Base-by-base conservation (phyloP, 53 echinoderm and acorn worm genomes). In the Echinometra lucunter region DNA sequence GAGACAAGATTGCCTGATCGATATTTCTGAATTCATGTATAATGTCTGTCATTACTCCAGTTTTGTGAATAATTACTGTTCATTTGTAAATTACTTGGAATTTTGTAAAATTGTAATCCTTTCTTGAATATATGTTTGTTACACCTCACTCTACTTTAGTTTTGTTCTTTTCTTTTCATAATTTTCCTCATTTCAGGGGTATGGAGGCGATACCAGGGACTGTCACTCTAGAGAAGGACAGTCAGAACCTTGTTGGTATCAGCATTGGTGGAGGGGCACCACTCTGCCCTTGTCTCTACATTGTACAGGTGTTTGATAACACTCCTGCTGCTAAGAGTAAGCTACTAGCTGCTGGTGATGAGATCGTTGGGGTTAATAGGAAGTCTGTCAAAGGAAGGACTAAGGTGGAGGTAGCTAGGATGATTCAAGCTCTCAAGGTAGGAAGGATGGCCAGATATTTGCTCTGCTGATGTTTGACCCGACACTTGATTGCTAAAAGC, bases 221-320 rank as follows among this genome's bases (percentile, higher is more conserved):
- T 66, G 99, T 97, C 69, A 97, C 95, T 44, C 97, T 99, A 13
- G 94, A 91, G 44, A 99, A 99, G 90, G 99, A 99, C 94, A 96
- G 96, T 74, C 99, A 99, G 94, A 99, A 99, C 95, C 95, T 99
- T 66, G 96, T 99, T 91, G 99, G 99, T 27, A 99, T 99, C 95
- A 99, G 99, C 93, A 99, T 99, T 58, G 99, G 99, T 45, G 99
- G 99, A 18, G 99, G 99, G 66, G 99, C 99, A 9, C 98, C 99
- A 23, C 95, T 99, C 60, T 99, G 99, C 93, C 99, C 99, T 63
- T 99, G 99, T 89, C 95, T 99, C 45, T 99, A 99, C 95, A 98
- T 99, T 44, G 99, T 99, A 45, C 99, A 99, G 95, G 98, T 99
- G 42, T 99, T 99, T 94, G 99, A 99, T 91, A 99, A 99, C 96